These are phyloP conservation scores for Parthenolecanium corni DNA, from an alignment of 2,888 invertebrate genomes.

Conservation along the genomic window DNA sequence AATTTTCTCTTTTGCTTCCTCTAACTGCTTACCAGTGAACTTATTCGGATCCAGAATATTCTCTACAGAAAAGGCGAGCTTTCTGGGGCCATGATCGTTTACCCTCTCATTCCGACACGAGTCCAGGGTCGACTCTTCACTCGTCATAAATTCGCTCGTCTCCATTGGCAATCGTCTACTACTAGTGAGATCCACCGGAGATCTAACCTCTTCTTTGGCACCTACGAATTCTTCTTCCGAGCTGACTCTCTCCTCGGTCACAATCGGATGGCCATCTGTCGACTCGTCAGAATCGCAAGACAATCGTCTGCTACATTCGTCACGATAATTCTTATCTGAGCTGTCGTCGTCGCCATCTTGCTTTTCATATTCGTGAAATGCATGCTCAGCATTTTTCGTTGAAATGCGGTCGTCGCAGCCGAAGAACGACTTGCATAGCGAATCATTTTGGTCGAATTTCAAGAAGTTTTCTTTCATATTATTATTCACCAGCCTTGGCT, in stretches of 20 bases:
- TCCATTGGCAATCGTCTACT: background rate
- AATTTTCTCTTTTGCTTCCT: constrained; percentile 30
- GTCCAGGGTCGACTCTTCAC: constrained; percentile 14
- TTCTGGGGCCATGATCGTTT: constrained; percentile 34
- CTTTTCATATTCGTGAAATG: background rate
- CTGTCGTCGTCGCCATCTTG: constrained; percentile 9
- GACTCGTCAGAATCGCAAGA: constrained; percentile 22
- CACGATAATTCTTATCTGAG: constrained; percentile 25
- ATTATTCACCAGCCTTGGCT: background rate
- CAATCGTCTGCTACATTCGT: constrained; percentile 22
- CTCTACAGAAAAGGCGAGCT: constrained; percentile 77
- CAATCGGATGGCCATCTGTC: constrained; percentile 1
- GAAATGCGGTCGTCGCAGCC: background rate
- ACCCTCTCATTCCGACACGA: background rate
- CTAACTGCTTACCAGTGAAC: constrained; percentile 55
- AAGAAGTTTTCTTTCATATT: constrained; percentile 34
- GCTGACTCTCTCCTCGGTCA: constrained; percentile 28
- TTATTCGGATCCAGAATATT: constrained; percentile 83
- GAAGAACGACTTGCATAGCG: background rate
- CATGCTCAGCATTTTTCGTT: background rate
- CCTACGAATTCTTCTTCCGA: constrained; percentile 32
- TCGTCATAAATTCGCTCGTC: background rate
- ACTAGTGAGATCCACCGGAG: constrained; percentile 41
- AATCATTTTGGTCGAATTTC: constrained; percentile 13
- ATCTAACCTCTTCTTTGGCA: constrained; percentile 33